phyloP scores from a whole-genome alignment of 2,113 vertebrate species.

The Crotalus viridis region DNA sequence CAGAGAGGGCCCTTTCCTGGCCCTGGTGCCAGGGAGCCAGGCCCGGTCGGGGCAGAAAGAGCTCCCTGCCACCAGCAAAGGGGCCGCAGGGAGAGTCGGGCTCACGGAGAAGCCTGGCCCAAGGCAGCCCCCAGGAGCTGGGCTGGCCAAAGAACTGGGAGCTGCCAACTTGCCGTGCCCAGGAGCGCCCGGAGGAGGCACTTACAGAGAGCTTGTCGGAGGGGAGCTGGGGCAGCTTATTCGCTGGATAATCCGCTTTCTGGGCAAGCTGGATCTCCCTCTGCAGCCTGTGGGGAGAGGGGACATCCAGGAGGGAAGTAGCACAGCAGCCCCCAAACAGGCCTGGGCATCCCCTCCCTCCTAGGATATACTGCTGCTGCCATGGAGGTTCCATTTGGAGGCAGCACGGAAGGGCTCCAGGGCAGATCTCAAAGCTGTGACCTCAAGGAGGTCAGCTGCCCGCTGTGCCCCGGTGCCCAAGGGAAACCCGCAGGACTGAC shows the following conservation, averaged over 20 bases:
- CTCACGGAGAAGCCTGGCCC: background rate
- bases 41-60: background rate
- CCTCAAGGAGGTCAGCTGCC: background rate
- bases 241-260: slow-evolving; percentile 79
- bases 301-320: background rate
- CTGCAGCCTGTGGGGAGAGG: slow-evolving; percentile 74
- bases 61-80: background rate
- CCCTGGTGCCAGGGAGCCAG: background rate
- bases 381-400: background rate
- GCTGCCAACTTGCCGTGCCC: background rate
- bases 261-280: slow-evolving; percentile 76
- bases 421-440: background rate
- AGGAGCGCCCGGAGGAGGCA: fast-evolving
- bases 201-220: slow-evolving; percentile 80
- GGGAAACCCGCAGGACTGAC: slow-evolving; percentile 59
- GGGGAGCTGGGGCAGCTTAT: slow-evolving; percentile 67
- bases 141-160: background rate
- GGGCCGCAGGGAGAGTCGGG: background rate
- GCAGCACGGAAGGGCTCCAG: background rate
- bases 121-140: background rate
- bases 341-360: background rate
- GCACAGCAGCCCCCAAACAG: background rate
- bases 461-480: background rate
- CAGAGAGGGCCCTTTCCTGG: background rate
- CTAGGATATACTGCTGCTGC: background rate